These are phyloP conservation scores for Grammomys surdaster DNA, from an alignment of 2,113 vertebrate genomes.

Conservation along the genomic window DNA sequence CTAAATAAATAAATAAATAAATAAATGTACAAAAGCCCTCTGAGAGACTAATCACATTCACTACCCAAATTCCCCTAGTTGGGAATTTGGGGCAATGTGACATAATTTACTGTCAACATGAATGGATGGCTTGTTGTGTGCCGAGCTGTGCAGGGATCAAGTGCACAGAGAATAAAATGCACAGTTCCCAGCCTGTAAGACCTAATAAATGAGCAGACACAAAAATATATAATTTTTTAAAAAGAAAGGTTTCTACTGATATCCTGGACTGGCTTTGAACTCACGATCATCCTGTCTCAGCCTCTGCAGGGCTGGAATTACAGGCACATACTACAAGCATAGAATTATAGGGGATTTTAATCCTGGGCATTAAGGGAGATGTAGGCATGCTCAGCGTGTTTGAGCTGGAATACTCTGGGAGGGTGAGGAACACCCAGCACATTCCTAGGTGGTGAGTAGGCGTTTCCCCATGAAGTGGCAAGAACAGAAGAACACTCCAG, in stretches of 20 bases:
- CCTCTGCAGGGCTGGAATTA: neutral
- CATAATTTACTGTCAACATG: neutral
- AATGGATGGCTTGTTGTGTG: neutral
- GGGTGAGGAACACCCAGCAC: neutral
- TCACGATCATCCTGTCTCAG: neutral
- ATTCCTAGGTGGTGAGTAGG: neutral
- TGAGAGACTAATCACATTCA: neutral
- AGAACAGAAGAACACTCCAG: neutral
- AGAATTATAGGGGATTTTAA: neutral
- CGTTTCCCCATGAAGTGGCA: neutral
- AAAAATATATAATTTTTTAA: neutral
- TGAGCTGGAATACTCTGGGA: neutral
- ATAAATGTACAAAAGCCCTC: neutral
- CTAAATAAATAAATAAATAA: no score
- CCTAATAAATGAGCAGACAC: conserved; percentile 16
- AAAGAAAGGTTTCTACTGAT: neutral
- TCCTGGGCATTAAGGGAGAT: neutral
- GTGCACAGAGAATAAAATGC: neutral
- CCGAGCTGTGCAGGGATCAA: neutral
- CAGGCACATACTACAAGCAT: neutral
- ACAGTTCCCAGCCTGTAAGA: neutral
- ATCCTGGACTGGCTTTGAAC: neutral
- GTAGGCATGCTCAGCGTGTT: neutral
- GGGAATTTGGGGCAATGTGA: neutral
- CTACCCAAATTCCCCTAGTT: neutral